Base-by-base conservation (phyloP, 2,797 vertebrate species). In the Nasua narica region DNA sequence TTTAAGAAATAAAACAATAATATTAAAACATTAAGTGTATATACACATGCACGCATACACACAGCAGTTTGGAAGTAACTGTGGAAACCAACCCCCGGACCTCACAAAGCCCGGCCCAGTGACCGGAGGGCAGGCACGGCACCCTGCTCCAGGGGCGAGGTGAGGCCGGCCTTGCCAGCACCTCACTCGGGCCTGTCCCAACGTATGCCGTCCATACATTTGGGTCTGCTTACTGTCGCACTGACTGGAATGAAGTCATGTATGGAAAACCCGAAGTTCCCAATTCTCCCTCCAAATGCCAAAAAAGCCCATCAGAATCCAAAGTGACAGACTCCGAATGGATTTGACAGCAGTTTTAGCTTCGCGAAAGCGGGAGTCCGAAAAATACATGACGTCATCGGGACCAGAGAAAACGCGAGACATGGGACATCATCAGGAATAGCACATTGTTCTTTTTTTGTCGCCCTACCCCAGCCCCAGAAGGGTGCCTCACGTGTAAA, bases 101-200 rank as follows among this genome's bases (percentile, higher is more conserved):
- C 54, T n/a, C 29, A 27, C 3, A 3, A 27, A 85, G 78, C 40
- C 7, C 7, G 78, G 56, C 19, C 37, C 16, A 0, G 19, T 0
- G 60, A 35, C 40, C 10, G 25, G 60, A 0, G 35, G 48, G 19
- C 1, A 1, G 4, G 13, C 1, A 10, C 2, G 43, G 16, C 3
- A 0, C 43, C n/a, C 14, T 29, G 29, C 82, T 43, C 32, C 40
- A 5, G 10, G 16, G 11, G 8, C 2, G 0, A 8, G 58, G 84
- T 16, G 0, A 56, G 56, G 48, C 35, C 25, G 9, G 37, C 54
- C 21, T 70, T 1, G 0, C 27, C 46, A 7, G 35, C 9, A 16
- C 85, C 40, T 21, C 27, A 11, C 16, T 52, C 50, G 32, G 21
- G 10, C 6, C 3, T 27, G 37, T 32, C 77, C 35, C 35, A 32